These are phyloP conservation scores for Esox niger DNA, from an alignment of 2,113 vertebrate species.

Conservation along the genomic window DNA sequence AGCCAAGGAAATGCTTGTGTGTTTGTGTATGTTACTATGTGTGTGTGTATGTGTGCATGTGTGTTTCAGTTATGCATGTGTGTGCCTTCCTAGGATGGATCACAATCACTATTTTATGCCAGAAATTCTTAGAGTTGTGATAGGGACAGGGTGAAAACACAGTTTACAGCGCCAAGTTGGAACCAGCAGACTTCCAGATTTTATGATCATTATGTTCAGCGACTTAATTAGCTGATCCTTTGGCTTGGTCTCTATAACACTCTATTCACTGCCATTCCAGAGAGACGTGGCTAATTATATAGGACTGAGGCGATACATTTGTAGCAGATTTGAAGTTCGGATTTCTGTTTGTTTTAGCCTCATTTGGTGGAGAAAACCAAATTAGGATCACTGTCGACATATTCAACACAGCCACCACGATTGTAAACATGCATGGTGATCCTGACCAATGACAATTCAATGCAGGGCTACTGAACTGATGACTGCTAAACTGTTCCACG, in stretches of 20 bases:
- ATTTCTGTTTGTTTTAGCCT: too few relatives aligned
- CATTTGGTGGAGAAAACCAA: too few relatives aligned
- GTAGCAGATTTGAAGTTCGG: too few relatives aligned
- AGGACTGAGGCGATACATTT: neutral
- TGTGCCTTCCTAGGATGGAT: constrained; percentile 16
- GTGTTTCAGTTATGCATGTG: too few relatives aligned
- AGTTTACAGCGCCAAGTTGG: constrained; percentile 45
- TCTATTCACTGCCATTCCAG: constrained; percentile 31
- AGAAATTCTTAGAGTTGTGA: constrained; percentile 32
- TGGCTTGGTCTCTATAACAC: constrained; percentile 46
- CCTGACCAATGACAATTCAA: too few relatives aligned
- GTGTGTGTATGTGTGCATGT: constrained; percentile 10
- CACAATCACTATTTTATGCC: constrained; percentile 44
- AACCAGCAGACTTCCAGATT: constrained; percentile 55
- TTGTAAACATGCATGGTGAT: too few relatives aligned
- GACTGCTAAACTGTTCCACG: too few relatives aligned
- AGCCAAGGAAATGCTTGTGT: constrained; percentile 21
- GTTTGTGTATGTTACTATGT: too few relatives aligned
- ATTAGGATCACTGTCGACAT: too few relatives aligned
- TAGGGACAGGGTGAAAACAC: constrained; percentile 20
- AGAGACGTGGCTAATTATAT: constrained; percentile 43
- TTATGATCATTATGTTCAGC: constrained; percentile 58
- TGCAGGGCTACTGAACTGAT: too few relatives aligned
- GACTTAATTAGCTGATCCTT: constrained; percentile 60
- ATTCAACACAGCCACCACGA: too few relatives aligned